Conservation (phyloP, 2,888 invertebrate species). For the Thyatira batis region DNA sequence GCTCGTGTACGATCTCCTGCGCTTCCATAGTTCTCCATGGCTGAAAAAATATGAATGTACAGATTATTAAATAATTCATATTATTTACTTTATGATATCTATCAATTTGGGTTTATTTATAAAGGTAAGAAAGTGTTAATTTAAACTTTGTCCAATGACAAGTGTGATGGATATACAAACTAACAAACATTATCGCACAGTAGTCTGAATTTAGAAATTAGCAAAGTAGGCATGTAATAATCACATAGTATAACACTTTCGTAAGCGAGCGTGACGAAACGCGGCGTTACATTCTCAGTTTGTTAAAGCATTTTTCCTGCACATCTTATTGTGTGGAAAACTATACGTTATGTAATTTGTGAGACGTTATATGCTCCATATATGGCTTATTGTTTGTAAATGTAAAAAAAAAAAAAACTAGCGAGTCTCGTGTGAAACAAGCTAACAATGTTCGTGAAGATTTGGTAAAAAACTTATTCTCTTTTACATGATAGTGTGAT, state of each 20-base stretch:
- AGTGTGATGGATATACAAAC: background rate
- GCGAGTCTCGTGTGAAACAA: slow-evolving; percentile 40
- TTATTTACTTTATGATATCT: background rate
- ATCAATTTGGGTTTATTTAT: background rate
- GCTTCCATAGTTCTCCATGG: slow-evolving; percentile 75
- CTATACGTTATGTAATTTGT: slow-evolving; percentile 43
- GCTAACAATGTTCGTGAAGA: slow-evolving; percentile 16
- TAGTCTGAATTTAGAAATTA: slow-evolving; percentile 22
- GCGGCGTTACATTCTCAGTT: slow-evolving; percentile 21
- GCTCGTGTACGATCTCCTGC: slow-evolving; percentile 34
- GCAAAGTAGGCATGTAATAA: slow-evolving; percentile 20
- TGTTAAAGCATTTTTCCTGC: slow-evolving; percentile 30
- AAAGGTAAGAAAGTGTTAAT: too few relatives aligned
- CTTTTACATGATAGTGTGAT: slow-evolving; percentile 19
- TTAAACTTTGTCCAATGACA: background rate
- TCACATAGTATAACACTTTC: slow-evolving; percentile 20
- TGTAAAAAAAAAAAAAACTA: slow-evolving; percentile 37
- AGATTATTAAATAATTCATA: background rate
- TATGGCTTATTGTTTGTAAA: slow-evolving; percentile 46
- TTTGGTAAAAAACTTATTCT: slow-evolving; percentile 29
- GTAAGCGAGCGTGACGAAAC: slow-evolving; percentile 29
- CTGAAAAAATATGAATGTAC: slow-evolving; percentile 59
- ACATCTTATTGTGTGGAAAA: slow-evolving; percentile 40
- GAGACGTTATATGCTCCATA: slow-evolving; percentile 52
- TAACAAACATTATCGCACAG: background rate